phyloP scores from a whole-genome alignment of 2,113 vertebrate genomes.

The Notiomystis cincta region DNA sequence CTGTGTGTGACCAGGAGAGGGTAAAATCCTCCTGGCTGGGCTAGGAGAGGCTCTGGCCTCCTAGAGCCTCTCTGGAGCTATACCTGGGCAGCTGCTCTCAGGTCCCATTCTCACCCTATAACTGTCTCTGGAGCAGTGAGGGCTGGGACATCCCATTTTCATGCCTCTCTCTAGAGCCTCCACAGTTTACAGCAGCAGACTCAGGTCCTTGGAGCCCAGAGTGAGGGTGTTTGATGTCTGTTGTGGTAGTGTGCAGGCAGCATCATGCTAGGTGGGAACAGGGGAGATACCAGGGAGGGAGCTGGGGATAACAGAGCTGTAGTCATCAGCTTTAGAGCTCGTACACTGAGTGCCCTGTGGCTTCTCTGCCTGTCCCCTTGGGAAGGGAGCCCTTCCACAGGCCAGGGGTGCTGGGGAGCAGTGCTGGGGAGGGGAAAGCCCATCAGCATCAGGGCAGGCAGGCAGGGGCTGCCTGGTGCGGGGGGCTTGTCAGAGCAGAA shows the following conservation, averaged over 20 bases:
- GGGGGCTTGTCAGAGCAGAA: neutral
- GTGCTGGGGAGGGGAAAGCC: neutral
- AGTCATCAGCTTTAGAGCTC: neutral
- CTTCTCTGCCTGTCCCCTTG: neutral
- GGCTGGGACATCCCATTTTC: neutral
- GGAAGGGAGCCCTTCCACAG: neutral
- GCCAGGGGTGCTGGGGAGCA: neutral
- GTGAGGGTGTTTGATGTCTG: neutral
- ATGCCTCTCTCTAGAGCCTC: neutral
- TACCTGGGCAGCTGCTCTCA: neutral
- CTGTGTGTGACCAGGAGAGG: neutral
- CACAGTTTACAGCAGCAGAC: slow-evolving; percentile 30
- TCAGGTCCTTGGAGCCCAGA: slow-evolving; percentile 13
- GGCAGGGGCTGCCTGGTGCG: neutral
- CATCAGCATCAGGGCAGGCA: neutral
- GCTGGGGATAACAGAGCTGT: neutral
- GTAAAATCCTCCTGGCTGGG: neutral
- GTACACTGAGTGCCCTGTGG: neutral
- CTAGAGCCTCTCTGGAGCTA: neutral
- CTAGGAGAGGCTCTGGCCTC: neutral
- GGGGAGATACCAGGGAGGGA: neutral
- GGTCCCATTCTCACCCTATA: neutral
- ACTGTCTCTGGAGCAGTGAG: neutral
- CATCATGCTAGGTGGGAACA: neutral
- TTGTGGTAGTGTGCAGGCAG: neutral